A percentile compares a stretch with the other conserved stretches of the same genome.
These are phyloP conservation scores for Alligator mississippiensis DNA, from an alignment of 2,113 vertebrate species.

Conservation along the genomic window DNA sequence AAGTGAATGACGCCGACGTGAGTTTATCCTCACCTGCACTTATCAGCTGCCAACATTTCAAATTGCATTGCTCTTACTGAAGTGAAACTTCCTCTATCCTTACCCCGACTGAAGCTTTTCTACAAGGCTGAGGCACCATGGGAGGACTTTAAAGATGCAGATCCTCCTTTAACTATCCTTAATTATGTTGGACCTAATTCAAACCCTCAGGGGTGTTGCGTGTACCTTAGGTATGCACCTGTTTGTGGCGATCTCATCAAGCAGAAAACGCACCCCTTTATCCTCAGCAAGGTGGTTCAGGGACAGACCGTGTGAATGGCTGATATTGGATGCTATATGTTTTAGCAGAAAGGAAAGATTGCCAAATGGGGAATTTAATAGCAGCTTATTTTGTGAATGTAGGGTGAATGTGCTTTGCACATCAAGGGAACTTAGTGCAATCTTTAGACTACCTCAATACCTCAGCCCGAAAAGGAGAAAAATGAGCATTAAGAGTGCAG, in stretches of 20 bases:
- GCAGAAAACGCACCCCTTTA: slow-evolving; percentile 13
- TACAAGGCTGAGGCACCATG: slow-evolving; percentile 33
- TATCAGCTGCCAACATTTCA: slow-evolving; percentile 63
- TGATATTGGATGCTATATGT: not conserved
- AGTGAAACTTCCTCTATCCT: slow-evolving; percentile 35
- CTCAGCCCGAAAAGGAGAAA: not conserved
- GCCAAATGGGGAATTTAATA: not conserved
- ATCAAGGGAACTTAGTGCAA: not conserved
- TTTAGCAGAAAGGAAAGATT: slow-evolving; percentile 23
- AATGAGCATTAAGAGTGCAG: not conserved
- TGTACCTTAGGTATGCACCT: slow-evolving; percentile 26
- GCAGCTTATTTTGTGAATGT: not conserved
- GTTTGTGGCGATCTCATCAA: slow-evolving; percentile 35
- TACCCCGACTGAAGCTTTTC: slow-evolving; percentile 47
- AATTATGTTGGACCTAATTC: slow-evolving; percentile 53
- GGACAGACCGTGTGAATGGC: not conserved
- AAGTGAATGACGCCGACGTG: slow-evolving; percentile 47
- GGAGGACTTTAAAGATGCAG: slow-evolving; percentile 45
- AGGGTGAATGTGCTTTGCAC: slow-evolving; percentile 1
- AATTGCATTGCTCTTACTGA: slow-evolving; percentile 14
- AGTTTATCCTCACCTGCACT: slow-evolving; percentile 68
- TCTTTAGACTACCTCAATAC: not conserved
- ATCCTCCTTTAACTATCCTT: slow-evolving; percentile 32
- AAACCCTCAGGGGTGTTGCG: slow-evolving; percentile 1
- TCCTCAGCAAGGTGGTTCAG: not conserved